Conservation (phyloP, 2,113 vertebrate genomes). For the Bothrops jararaca region DNA sequence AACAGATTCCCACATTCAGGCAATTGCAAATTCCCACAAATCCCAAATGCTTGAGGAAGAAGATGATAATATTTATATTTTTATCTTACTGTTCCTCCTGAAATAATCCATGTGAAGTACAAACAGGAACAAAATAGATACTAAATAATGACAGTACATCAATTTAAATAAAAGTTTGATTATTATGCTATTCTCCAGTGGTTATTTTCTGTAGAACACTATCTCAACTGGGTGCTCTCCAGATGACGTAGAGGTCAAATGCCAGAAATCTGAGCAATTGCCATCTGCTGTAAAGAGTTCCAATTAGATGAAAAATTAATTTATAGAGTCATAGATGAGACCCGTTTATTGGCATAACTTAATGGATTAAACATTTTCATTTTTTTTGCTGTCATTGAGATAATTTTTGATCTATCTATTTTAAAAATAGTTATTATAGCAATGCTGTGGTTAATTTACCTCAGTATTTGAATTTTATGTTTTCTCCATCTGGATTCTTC, state of each 20-base stretch:
- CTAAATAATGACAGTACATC: neutral
- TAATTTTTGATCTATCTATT: neutral
- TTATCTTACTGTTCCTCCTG: neutral
- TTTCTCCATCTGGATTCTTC: neutral
- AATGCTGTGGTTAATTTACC: neutral
- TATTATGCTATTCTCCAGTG: neutral
- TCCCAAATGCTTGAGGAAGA: neutral
- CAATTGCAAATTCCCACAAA: neutral
- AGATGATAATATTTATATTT: neutral
- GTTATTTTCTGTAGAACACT: neutral
- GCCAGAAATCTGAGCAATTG: neutral
- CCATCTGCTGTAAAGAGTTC: neutral
- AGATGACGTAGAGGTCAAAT: neutral
- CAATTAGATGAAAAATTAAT: neutral
- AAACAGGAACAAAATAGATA: neutral
- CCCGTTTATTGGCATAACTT: neutral
- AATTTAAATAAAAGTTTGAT: neutral
- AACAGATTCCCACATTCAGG: neutral
- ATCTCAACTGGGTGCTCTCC: neutral
- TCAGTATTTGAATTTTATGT: neutral
- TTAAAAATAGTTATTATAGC: neutral
- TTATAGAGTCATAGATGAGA: neutral
- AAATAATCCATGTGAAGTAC: neutral
- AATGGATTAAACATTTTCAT: neutral
- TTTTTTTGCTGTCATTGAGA: neutral